Conservation (phyloP, 2,888 invertebrate genomes). For the Brassicogethes aeneus region DNA sequence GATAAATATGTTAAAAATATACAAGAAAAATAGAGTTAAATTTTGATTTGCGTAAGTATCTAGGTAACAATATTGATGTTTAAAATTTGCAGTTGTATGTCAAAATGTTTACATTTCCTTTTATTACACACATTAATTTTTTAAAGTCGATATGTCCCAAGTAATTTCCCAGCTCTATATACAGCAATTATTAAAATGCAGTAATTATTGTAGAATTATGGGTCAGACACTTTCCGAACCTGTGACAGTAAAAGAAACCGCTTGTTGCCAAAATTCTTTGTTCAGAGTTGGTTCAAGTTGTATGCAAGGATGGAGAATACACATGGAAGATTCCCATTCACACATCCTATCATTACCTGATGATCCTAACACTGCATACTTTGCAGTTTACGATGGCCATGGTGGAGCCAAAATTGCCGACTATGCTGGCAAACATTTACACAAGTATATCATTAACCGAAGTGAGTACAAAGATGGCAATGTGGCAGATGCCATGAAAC, state of each 20-base stretch:
- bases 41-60: slow-evolving; percentile 11
- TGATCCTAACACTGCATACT: slow-evolving; percentile 86
- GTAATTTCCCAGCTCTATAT: neutral
- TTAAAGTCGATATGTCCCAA: slow-evolving; percentile 1
- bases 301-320: slow-evolving; percentile 99
- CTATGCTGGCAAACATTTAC: slow-evolving; percentile 90
- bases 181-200: neutral
- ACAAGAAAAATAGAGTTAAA: slow-evolving; percentile 8
- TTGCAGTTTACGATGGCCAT: slow-evolving; percentile 96
- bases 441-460: slow-evolving; percentile 79
- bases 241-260: slow-evolving; percentile 80
- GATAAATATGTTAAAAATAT: slow-evolving; percentile 9
- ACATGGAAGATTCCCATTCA: slow-evolving; percentile 99
- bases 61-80: slow-evolving; percentile 7
- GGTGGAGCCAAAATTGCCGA: slow-evolving; percentile 71
- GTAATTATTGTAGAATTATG: slow-evolving; percentile 50
- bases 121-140: neutral
- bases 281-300: slow-evolving; percentile 88
- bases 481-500: slow-evolving; percentile 75
- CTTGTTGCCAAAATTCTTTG: slow-evolving; percentile 65
- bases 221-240: slow-evolving; percentile 97
- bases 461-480: slow-evolving; percentile 77
- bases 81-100: slow-evolving; percentile 6
- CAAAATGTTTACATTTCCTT: slow-evolving; percentile 10
- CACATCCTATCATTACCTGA: slow-evolving; percentile 88